Conservation (phyloP, 1,140 invertebrate genomes). For the Chrysomallon squamiferum region DNA sequence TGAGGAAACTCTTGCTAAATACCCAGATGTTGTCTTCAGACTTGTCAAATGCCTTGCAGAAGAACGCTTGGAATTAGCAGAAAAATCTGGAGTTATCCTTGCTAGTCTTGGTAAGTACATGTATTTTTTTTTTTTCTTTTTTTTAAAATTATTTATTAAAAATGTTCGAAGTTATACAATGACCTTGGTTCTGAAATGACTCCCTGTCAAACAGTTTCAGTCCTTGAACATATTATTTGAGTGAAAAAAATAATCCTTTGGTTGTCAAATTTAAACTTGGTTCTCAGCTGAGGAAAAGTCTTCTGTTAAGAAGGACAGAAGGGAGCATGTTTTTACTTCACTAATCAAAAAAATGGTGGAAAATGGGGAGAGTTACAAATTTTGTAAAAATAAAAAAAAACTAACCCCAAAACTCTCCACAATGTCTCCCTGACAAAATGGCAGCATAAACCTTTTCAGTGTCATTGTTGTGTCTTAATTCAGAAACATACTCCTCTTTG, state of each 20-base stretch:
- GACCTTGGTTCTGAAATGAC: not conserved
- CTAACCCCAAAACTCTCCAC: too few species aligned
- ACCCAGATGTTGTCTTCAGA: conserved; percentile 35
- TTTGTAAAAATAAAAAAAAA: too few species aligned
- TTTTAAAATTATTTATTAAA: not conserved
- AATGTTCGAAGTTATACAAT: not conserved
- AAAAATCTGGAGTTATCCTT: conserved; percentile 68
- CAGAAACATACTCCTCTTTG: too few species aligned
- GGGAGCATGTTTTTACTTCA: too few species aligned
- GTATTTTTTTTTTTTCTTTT: not conserved
- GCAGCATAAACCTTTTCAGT: too few species aligned
- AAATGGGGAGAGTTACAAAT: too few species aligned
- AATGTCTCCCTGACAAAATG: too few species aligned
- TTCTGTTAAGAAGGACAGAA: not conserved
- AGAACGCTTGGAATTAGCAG: conserved; percentile 69
- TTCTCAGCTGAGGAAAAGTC: not conserved
- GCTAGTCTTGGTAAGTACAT: conserved; percentile 60
- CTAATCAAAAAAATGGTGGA: too few species aligned
- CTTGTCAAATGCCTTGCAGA: conserved; percentile 69
- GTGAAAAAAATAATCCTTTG: not conserved
- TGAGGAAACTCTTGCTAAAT: conserved; percentile 9
- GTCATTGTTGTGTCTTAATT: too few species aligned
- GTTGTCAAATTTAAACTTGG: not conserved
- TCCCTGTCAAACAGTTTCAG: not conserved
- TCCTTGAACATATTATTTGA: not conserved